These are phyloP conservation scores for Agrochola lota DNA, from an alignment of 2,888 invertebrate genomes.

Conservation along the genomic window DNA sequence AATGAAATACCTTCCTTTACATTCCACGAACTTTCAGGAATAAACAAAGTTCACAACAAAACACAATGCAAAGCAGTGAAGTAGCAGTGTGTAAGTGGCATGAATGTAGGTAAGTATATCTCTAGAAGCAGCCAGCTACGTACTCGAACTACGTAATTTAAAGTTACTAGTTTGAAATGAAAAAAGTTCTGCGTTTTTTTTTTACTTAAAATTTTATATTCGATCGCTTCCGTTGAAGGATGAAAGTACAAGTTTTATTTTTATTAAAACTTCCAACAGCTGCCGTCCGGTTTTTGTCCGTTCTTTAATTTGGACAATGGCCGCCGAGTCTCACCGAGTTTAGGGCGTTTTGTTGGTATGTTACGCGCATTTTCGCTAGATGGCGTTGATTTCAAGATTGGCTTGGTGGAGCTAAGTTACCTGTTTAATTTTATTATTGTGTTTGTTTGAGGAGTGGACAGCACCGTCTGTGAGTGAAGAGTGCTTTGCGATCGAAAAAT, in stretches of 20 bases:
- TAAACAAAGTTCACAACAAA: slow-evolving; percentile 7
- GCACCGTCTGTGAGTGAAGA: neutral
- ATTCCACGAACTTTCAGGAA: neutral
- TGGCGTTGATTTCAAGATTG: slow-evolving; percentile 42
- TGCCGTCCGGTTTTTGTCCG: slow-evolving; percentile 30
- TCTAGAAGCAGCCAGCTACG: slow-evolving; percentile 16
- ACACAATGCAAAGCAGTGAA: too few species aligned
- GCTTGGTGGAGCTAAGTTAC: too few species aligned
- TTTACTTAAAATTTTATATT: slow-evolving; percentile 53
- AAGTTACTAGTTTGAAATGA: slow-evolving; percentile 57
- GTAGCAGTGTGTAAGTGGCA: neutral
- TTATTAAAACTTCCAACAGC: slow-evolving; percentile 55
- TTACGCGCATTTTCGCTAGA: slow-evolving; percentile 43
- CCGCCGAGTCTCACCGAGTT: neutral
- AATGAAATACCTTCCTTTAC: neutral
- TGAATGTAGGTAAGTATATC: slow-evolving; percentile 9
- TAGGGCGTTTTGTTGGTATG: slow-evolving; percentile 7
- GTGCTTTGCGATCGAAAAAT: too few species aligned
- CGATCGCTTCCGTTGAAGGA: slow-evolving; percentile 33
- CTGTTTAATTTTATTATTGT: neutral
- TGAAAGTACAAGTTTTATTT: slow-evolving; percentile 52
- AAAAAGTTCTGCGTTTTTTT: slow-evolving; percentile 57
- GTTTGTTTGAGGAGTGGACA: neutral
- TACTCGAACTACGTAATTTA: slow-evolving; percentile 50
- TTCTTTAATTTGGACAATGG: slow-evolving; percentile 9